Evolutionary conservation across 2,888 invertebrate genomes (phyloP), one percentile per base, ranked within the genome.

Genomic region (Pristionchus mayeri): DNA sequence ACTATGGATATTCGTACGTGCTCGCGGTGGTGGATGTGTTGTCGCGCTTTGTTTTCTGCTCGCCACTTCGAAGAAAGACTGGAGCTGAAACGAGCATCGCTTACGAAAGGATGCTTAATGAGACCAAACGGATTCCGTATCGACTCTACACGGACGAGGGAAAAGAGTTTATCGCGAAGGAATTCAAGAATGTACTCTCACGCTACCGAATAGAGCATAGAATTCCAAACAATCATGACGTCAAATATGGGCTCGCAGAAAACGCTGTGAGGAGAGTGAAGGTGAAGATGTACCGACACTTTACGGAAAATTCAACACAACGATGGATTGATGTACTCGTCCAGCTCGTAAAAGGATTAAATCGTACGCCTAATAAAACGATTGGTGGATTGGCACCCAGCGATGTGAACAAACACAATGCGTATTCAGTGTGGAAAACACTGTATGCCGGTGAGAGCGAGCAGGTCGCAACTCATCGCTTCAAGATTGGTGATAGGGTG

Each of bases 211-310:
- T 78, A 13, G 78, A 78, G 16, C 78, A 78, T 21, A n/a, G 78
- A 52, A 78, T 78, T n/a, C 78, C 78, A n/a, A 78, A 78, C 18
- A 78, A 78, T 24, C 78, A 78, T 24, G 78, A 78, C 21, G 78
- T 78, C 52, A 78, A 78, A n/a, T 48, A 30, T 50, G 78, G 78
- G 4, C 34, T 48, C 6, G 78, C 78, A 30, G 78, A 78, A 27
- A 52, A 48, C 13, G 52, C 78, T 0, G 78, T 78, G 21, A 48
- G 24, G 34, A 48, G 78, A 24, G 34, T 78, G 13, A 78, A 78
- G 40, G 34, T 30, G 34, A 78, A 78, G 52, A 78, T 78, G 78
- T 78, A 78, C 30, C 48, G 52, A 16, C 40, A 52, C 30, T 78
- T 78, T 30, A 78, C 78, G 30, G 52, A 78, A 52, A 24, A 78